These are phyloP conservation scores for Meloidogyne exigua DNA, from an alignment of 1,140 invertebrate genomes.

Conservation along the genomic window DNA sequence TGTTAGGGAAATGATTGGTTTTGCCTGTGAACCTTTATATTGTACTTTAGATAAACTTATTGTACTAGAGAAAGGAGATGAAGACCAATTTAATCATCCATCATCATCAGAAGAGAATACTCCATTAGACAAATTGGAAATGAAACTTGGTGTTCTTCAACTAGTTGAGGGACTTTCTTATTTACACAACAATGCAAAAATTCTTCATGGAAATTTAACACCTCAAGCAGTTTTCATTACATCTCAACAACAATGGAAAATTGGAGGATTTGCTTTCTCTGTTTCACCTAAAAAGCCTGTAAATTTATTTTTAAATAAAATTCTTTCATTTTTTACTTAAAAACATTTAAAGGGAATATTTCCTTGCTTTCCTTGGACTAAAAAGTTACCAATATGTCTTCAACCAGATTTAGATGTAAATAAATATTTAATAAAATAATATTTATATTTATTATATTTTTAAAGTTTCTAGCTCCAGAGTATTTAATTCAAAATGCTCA, in stretches of 20 bases:
- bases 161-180: slow-evolving; percentile 66
- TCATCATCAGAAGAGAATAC: neutral
- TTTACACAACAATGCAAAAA: slow-evolving; percentile 64
- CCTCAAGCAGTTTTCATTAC: slow-evolving; percentile 65
- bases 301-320: slow-evolving; percentile 3
- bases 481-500: slow-evolving; percentile 49
- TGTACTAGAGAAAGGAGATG: neutral
- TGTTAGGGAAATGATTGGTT: slow-evolving; percentile 41
- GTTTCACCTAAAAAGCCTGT: slow-evolving; percentile 48
- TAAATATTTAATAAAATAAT: neutral
- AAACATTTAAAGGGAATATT: slow-evolving; percentile 58
- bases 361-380: slow-evolving; percentile 66
- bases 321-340: neutral
- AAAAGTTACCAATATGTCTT: slow-evolving; percentile 65
- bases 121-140: slow-evolving; percentile 44
- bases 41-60: slow-evolving; percentile 40
- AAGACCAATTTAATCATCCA: neutral
- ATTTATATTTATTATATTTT: neutral
- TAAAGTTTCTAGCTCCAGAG: slow-evolving; percentile 66
- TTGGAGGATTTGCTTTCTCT: slow-evolving; percentile 65
- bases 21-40: slow-evolving; percentile 43
- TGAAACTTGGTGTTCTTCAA: slow-evolving; percentile 48
- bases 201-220: slow-evolving; percentile 65
- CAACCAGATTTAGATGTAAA: slow-evolving; percentile 66
- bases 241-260: slow-evolving; percentile 65